Conservation (phyloP, 2,888 invertebrate species). For the Pyrrhia umbra region DNA sequence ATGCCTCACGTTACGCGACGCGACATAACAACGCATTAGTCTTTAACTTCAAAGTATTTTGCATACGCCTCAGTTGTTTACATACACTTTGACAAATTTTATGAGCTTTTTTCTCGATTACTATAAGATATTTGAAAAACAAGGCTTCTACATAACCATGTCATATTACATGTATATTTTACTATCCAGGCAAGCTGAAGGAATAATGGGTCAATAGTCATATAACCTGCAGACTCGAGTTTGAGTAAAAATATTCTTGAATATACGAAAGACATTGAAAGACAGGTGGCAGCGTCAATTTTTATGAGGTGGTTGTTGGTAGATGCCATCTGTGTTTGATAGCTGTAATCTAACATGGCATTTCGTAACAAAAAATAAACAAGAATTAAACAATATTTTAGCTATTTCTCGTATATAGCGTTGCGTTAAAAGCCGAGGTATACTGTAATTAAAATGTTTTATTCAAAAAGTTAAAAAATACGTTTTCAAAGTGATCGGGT, state of each 20-base stretch:
- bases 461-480: constrained; percentile 5
- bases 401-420: neutral
- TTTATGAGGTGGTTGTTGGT: too few relatives aligned
- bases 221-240: too few relatives aligned
- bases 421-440: neutral
- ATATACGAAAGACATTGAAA: too few relatives aligned
- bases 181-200: too few relatives aligned
- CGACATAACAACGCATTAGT: constrained; percentile 7
- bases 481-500: neutral
- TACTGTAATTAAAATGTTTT: neutral
- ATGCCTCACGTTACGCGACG: constrained; percentile 19
- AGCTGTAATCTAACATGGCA: too few relatives aligned
- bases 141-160: neutral
- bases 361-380: too few relatives aligned
- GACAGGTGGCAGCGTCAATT: too few relatives aligned
- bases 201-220: too few relatives aligned
- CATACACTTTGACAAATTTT: constrained; percentile 31
- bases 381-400: neutral
- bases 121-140: neutral
- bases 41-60: constrained; percentile 22
- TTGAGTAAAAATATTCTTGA: too few relatives aligned
- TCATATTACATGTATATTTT: too few relatives aligned
- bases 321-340: too few relatives aligned
- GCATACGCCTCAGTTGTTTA: constrained; percentile 10
- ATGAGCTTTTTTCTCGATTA: constrained; percentile 29